Conservation (phyloP, 2,113 vertebrate species). For the Paedocypris sp. region DNA sequence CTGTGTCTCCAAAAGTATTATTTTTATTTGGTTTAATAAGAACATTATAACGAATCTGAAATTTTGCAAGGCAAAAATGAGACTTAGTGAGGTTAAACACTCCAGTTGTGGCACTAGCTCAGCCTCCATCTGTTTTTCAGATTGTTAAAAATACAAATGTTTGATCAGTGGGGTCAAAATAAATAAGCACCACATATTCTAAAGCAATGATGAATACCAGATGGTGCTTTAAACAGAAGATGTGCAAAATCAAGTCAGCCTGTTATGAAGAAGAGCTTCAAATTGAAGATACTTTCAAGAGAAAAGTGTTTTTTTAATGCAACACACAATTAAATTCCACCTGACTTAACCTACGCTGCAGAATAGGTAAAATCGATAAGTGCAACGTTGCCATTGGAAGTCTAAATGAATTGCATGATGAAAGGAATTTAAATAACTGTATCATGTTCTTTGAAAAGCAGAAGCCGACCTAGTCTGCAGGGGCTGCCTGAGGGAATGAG, state of each 20-base stretch:
- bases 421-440: background rate
- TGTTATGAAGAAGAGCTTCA: background rate
- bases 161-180: background rate
- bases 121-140: conserved; percentile 4
- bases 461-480: background rate
- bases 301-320: no score
- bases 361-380: no score
- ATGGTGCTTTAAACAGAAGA: conserved; percentile 11
- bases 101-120: no score
- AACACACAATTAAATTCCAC: no score
- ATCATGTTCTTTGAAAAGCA: background rate
- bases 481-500: conserved; percentile 13
- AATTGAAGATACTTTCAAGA: no score
- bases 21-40: no score
- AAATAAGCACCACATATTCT: conserved; percentile 8
- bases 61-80: no score
- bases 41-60: no score
- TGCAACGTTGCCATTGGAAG: no score
- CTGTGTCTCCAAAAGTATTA: no score
- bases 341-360: no score
- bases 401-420: no score
- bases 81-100: background rate
- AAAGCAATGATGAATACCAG: conserved; percentile 11
- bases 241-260: background rate
- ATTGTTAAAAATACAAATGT: background rate